These are phyloP conservation scores for Thunnus maccoyii DNA, from an alignment of 2,113 vertebrate species.

Conservation along the genomic window DNA sequence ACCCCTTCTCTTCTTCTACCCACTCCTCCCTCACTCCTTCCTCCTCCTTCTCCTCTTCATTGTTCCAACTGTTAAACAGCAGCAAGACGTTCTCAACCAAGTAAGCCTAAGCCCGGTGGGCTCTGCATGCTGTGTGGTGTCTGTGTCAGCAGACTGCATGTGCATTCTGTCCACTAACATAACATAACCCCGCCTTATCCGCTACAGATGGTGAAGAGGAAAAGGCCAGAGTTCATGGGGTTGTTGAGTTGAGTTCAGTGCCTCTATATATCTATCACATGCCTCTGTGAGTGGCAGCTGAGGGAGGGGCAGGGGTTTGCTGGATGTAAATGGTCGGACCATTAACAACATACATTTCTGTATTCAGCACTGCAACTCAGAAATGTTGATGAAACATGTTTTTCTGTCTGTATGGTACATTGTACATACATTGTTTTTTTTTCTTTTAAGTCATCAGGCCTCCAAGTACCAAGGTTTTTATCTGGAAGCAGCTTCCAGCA, in stretches of 20 bases:
- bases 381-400: background rate
- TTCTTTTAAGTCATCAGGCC: constrained; percentile 6
- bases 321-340: background rate
- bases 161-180: constrained; percentile 65
- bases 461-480: background rate
- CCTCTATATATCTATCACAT: constrained; percentile 37
- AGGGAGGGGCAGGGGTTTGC: background rate
- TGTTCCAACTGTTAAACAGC: constrained; percentile 81
- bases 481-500: constrained; percentile 16
- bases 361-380: background rate
- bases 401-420: background rate
- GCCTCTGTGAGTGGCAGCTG: constrained; percentile 23
- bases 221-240: constrained; percentile 49
- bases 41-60: constrained; percentile 22
- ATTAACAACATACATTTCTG: constrained; percentile 10
- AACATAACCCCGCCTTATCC: constrained; percentile 40
- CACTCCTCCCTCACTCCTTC: constrained; percentile 35
- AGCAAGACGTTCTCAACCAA: constrained; percentile 90
- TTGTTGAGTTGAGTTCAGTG: constrained; percentile 22
- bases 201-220: constrained; percentile 53
- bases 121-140: constrained; percentile 85
- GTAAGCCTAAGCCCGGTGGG: constrained; percentile 81
- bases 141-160: constrained; percentile 82
- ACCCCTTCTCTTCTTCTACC: constrained; percentile 59
- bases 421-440: background rate